Base-by-base conservation (phyloP, 2,797 vertebrate species). In the Glossophaga mutica region DNA sequence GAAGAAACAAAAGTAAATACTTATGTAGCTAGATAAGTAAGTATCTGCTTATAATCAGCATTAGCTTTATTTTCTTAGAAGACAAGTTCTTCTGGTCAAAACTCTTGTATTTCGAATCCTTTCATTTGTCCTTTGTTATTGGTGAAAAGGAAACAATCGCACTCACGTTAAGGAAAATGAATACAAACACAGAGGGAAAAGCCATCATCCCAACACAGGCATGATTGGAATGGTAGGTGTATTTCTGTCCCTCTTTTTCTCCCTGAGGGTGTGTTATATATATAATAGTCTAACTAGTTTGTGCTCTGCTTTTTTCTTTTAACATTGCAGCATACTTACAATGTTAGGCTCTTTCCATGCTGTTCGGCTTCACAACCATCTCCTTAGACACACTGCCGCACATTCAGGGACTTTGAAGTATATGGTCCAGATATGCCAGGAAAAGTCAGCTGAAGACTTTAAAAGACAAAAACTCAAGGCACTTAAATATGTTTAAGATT, bases 391-490 rank as follows among this genome's bases (percentile, higher is more conserved):
- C 15, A 39, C 1, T 62, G 32, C 9, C 46, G 67, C 18, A 67
- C 11, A 39, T 39, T 73, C 74, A 57, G 78, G 74, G n/a, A 32
- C 81, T 73, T 86, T 48, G n/a, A 65, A 52, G 46, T 79, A 48
- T 14, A 86, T 65, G 55, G 48, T 39, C 22, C 74, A 68, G 39
- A 9, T 73, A 65, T 70, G 46, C 74, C 94, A 68, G 50, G 48
- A 62, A 71, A 71, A 89, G 65, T 59, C 52, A 37, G 10, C 42
- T 95, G 95, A 92, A 97, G 77, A 94, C 94, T 93, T 91, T 97
- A 89, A 98, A 94, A 95, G 94, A 96, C 11, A 89, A 97, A 95
- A 89, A 79, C 92, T 96, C 97, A 98, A 98, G 98, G 97, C 97
- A 98, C 97, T 44, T 62, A 76, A 62, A 9, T 88, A 98, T 97